Evolutionary conservation across 1,140 invertebrate genomes (phyloP), one percentile per base, ranked within the genome.

Genomic region (Lucilia cuprina): DNA sequence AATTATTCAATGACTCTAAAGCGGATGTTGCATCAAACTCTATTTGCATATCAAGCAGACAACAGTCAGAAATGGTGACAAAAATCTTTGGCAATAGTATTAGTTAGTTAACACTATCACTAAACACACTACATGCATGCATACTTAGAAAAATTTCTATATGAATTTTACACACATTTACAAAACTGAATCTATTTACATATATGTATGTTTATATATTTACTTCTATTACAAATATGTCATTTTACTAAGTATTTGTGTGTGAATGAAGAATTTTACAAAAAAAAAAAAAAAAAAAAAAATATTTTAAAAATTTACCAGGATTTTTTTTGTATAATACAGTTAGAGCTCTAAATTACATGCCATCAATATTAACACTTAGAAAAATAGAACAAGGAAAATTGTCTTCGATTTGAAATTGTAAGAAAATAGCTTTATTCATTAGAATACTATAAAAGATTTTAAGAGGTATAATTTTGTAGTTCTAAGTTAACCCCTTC

Each of bases 21-120:
- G n/a, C 65, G 65, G 19, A 70, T 70, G 65, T 70, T 70, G 10
- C 65, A 55, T 70, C n/a, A 21, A 70, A 70, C 8, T 70, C n/a
- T 70, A 70, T 70, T 70, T 70, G 19, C 65, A 70, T 70, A 70
- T 19, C 65, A 70, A 70, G 65, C 65, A 70, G 65, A 70, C 65
- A 70, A 70, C 65, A 70, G 65, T 21, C n/a, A 70, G n/a, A 70
- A 70, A 70, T 25, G 19, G 65, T 70, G 65, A 25, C 65, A 70
- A 70, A 60, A 70, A 70, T 70, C 65, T 21, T 70, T 70, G 65
- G 65, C 65, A 70, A 70, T 70, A 10, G 65, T n/a, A 70, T 70
- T 70, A 70, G 65, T 70, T 25, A 21, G 55, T 60, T 60, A 60
- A 60, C 55, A 60, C 55, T 60, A 60, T 60, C 14, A 60, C 14